These are phyloP conservation scores for Lota lota DNA, from an alignment of 2,113 vertebrate genomes.

Conservation along the genomic window DNA sequence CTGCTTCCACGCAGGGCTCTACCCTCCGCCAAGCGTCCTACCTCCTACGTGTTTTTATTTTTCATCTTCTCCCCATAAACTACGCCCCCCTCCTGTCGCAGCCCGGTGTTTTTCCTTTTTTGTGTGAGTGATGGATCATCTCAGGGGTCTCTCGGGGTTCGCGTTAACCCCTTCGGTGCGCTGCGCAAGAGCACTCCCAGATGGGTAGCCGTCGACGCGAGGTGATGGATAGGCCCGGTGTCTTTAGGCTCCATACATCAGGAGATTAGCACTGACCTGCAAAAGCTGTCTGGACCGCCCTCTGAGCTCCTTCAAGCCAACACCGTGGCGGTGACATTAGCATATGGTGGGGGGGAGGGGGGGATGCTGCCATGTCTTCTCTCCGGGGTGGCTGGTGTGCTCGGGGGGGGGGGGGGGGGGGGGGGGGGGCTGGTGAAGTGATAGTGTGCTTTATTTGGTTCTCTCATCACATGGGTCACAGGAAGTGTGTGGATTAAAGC, in stretches of 20 bases:
- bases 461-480: slow-evolving; percentile 48
- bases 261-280: slow-evolving; percentile 76
- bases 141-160: slow-evolving; percentile 52
- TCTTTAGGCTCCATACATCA: slow-evolving; percentile 73
- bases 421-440: slow-evolving; percentile 26
- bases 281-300: slow-evolving; percentile 61
- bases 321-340: slow-evolving; percentile 56
- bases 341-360: slow-evolving; percentile 36
- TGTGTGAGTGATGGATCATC: slow-evolving; percentile 69
- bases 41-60: slow-evolving; percentile 33
- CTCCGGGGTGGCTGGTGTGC: slow-evolving; percentile 16
- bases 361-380: too few relatives aligned
- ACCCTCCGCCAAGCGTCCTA: slow-evolving; percentile 27
- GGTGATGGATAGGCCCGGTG: slow-evolving; percentile 71
- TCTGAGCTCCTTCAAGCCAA: slow-evolving; percentile 59
- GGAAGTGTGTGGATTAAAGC: slow-evolving; percentile 63
- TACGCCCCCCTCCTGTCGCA: slow-evolving; percentile 33
- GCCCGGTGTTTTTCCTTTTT: slow-evolving; percentile 34
- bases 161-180: slow-evolving; percentile 69
- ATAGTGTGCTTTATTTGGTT: slow-evolving; percentile 67
- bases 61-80: background rate
- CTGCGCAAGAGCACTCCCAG: slow-evolving; percentile 43
- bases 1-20: background rate
- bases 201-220: slow-evolving; percentile 53
- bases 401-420: too few relatives aligned